Percentiles rank a stretch among this genome's conserved stretches.
phyloP scores from a whole-genome alignment of 2,888 invertebrate genomes.

The Tachina lurida region DNA sequence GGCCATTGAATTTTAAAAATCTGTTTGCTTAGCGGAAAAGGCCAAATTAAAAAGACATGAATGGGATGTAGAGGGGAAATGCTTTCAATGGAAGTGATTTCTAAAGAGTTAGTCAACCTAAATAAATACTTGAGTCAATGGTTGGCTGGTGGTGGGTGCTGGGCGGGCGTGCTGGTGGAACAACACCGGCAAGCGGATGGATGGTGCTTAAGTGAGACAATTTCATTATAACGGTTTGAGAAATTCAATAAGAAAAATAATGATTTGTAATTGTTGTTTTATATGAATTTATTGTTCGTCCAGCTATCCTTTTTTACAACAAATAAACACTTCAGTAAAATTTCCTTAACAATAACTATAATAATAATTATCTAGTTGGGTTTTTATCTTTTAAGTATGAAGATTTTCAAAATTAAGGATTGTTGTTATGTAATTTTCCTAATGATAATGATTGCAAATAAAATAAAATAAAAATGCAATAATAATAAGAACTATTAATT shows the following conservation, averaged over 20 bases:
- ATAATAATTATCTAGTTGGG: constrained; percentile 44
- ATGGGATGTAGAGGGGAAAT: neutral
- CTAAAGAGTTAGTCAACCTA: constrained; percentile 47
- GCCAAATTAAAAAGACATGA: constrained; percentile 13
- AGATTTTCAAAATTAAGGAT: neutral
- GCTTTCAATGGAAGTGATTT: neutral
- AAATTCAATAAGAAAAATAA: constrained; percentile 55
- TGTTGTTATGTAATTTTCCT: neutral
- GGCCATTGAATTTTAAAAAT: constrained; percentile 71
- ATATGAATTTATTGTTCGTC: neutral
- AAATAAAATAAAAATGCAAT: neutral
- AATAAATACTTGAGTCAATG: constrained; percentile 64
- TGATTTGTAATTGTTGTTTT: constrained; percentile 51
- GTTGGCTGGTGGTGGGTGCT: neutral
- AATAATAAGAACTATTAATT: too few species aligned
- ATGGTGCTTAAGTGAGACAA: constrained; percentile 69
- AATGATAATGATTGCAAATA: neutral
- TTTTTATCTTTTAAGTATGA: constrained; percentile 23
- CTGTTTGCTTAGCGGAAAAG: constrained; percentile 66
- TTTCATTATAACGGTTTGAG: constrained; percentile 72
- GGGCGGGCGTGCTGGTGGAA: neutral
- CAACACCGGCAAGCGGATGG: constrained; percentile 29
- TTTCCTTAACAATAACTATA: constrained; percentile 34
- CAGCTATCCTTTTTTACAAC: constrained; percentile 4
- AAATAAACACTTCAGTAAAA: constrained; percentile 14